Evolutionary conservation across 2,888 invertebrate genomes (phyloP), one percentile per base, ranked within the genome.

Genomic region (Amitus sp.): DNA sequence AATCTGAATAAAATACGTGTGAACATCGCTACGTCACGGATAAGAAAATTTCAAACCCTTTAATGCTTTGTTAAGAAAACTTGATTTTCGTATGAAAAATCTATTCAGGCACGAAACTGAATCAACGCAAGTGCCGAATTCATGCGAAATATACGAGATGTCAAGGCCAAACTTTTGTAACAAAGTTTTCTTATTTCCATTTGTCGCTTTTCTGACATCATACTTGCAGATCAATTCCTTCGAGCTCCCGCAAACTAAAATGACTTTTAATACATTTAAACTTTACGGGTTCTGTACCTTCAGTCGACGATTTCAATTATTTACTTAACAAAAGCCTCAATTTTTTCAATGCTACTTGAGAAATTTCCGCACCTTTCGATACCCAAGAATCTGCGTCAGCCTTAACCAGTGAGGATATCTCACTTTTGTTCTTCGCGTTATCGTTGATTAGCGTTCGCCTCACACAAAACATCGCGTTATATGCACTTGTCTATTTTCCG

Each of bases 401-500:
- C n/a, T n/a, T n/a, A n/a, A n/a, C n/a, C n/a, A n/a, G n/a, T n/a
- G n/a, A n/a, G n/a, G n/a, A n/a, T n/a, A n/a, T n/a, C 23, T 7
- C 23, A 23, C 4, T 23, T 23, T 23, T 23, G 7, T 23, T 23
- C 23, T 3, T 23, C 7, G 23, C 23, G 23, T 23, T 23, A 23
- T 23, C 23, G 23, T 23, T 30, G 10, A 30, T 30, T n/a, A 30
- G n/a, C 6, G n/a, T n/a, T n/a, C n/a, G 30, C 2, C 13, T 10
- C 39, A 18, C 15, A 15, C 18, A 10, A 39, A 13, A 13, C 39
- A 39, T 13, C 23, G 39, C 54, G 43, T 45, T 53, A 47, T 53
- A 58, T 50, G 23, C 57, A 50, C 48, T 53, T 45, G 56, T 62
- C 62, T 62, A 62, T 62, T 62, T 62, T 62, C 53, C 62, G 62